Evolutionary conservation across 1,140 invertebrate species (phyloP), one percentile per base, ranked within the genome.

Genomic region (Eueides isabella): DNA sequence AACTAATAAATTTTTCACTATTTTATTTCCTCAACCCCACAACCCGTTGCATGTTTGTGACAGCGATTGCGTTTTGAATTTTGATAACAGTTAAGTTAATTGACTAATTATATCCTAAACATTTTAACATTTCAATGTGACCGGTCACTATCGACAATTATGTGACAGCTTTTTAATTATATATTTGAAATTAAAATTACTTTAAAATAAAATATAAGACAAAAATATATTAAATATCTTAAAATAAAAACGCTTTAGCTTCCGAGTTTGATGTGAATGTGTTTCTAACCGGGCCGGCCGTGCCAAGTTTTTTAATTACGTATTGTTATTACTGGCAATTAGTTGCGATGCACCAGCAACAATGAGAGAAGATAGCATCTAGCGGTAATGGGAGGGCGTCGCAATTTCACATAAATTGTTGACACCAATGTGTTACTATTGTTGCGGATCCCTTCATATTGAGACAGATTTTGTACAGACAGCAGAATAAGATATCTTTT

Each of bases 351-450:
- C 48, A 65, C 33, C 1, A 33, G 16, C 26, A 72, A 77, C 67
- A 73, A 77, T 73, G 67, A 33, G 44, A 31, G 38, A 31, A 65
- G 62, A 77, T 77, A 70, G 61, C 72, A 74, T 74, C 76, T 19
- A 12, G 29, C 41, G 31, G 30, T 48, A 67, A 73, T 71, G 67
- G 61, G 19, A 71, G 64, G 75, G 74, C 71, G 72, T 73, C 69
- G 55, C 65, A 64, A 48, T 74, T 74, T 77, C 78, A 71, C 75
- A 76, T 76, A 79, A 69, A 79, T 74, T 66, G 67, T 79, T 76
- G 62, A 28, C 28, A 31, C 61, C 71, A 62, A 77, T 77, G 41
- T 74, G 72, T 77, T 74, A 79, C 72, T 35, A 74, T 71, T 69
- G 72, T 72, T 66, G 75, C 65, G 63, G 67, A 63, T 74, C 68